Conservation (phyloP, 2,888 invertebrate species). For the Folsomia manolachei region DNA sequence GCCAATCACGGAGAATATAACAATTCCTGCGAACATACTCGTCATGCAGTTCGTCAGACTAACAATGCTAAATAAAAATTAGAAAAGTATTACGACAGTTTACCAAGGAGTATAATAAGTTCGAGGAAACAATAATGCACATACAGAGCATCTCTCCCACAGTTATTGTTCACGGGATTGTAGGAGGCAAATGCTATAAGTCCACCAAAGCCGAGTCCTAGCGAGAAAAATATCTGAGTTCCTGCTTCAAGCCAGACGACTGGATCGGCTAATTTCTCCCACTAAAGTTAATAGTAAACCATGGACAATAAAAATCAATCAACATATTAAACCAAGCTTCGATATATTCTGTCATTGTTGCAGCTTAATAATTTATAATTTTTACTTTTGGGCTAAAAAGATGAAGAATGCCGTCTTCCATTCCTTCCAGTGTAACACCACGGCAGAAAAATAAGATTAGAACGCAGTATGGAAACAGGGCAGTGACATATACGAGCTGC, state of each 20-base stretch:
- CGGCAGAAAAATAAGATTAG: slow-evolving; percentile 93
- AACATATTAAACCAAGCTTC: not conserved
- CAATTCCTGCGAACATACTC: slow-evolving; percentile 94
- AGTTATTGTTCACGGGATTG: slow-evolving; percentile 94
- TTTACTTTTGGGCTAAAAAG: slow-evolving; percentile 80
- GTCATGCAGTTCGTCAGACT: slow-evolving; percentile 91
- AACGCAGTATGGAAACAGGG: slow-evolving; percentile 93
- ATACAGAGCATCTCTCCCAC: slow-evolving; percentile 75
- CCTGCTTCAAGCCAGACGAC: slow-evolving; percentile 94
- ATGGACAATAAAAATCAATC: too few species aligned
- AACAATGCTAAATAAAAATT: slow-evolving; percentile 74
- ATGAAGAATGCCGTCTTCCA: slow-evolving; percentile 80
- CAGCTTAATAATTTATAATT: too few species aligned
- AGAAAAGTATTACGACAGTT: too few species aligned
- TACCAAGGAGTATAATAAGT: too few species aligned
- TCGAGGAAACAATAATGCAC: not conserved
- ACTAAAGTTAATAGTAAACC: slow-evolving; percentile 56
- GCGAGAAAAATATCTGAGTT: slow-evolving; percentile 94
- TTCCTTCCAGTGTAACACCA: slow-evolving; percentile 84
- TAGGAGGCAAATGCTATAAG: slow-evolving; percentile 95
- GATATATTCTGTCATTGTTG: not conserved
- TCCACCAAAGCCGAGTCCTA: slow-evolving; percentile 92
- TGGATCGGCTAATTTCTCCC: slow-evolving; percentile 86
- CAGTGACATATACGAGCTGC: slow-evolving; percentile 83
- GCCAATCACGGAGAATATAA: slow-evolving; percentile 89